Conservation (phyloP, 1,140 invertebrate genomes). For the Drosophila ambigua region DNA sequence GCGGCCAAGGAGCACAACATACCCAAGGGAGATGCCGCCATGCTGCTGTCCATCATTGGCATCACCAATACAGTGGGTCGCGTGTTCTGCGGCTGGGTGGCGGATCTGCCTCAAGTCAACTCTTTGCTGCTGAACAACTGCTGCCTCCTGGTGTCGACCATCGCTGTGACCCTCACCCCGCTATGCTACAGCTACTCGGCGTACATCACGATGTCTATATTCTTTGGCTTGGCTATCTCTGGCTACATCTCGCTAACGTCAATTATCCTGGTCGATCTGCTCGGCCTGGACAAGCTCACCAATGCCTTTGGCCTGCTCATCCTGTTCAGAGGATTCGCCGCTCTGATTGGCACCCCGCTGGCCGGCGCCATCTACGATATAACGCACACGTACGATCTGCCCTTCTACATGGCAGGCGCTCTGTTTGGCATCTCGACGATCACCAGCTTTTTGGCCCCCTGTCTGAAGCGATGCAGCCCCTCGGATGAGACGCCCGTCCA, state of each 20-base stretch:
- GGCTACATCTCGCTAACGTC: conserved; percentile 99
- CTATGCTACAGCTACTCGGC: conserved; percentile 91
- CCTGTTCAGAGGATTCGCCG: conserved; percentile 96
- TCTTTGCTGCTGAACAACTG: conserved; percentile 97
- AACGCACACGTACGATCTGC: conserved; percentile 92
- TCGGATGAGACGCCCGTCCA: conserved; percentile 85
- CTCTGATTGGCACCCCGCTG: conserved; percentile 92
- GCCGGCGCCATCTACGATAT: conserved; percentile 95
- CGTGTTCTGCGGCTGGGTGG: conserved; percentile 93
- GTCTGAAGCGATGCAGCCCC: conserved; percentile 87
- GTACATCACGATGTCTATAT: conserved; percentile 93
- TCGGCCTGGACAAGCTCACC: conserved; percentile 97
- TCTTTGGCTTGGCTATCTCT: conserved; percentile 97
- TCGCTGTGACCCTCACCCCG: conserved; percentile 93
- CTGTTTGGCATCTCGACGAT: conserved; percentile 94
- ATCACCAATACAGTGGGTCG: conserved; percentile 97
- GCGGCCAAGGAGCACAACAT: conserved; percentile 90
- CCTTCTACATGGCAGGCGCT: conserved; percentile 96
- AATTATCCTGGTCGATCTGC: conserved; percentile 97
- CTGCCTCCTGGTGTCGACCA: conserved; percentile 94
- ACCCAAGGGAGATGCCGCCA: conserved; percentile 90
- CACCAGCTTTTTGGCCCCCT: conserved; percentile 93
- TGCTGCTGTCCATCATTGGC: conserved; percentile 96
- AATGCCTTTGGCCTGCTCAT: conserved; percentile 98
- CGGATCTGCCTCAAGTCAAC: conserved; percentile 94